Evolutionary conservation across 1,140 invertebrate genomes (phyloP), one percentile per base, ranked within the genome.

Genomic region (Aphaenogaster floridana): DNA sequence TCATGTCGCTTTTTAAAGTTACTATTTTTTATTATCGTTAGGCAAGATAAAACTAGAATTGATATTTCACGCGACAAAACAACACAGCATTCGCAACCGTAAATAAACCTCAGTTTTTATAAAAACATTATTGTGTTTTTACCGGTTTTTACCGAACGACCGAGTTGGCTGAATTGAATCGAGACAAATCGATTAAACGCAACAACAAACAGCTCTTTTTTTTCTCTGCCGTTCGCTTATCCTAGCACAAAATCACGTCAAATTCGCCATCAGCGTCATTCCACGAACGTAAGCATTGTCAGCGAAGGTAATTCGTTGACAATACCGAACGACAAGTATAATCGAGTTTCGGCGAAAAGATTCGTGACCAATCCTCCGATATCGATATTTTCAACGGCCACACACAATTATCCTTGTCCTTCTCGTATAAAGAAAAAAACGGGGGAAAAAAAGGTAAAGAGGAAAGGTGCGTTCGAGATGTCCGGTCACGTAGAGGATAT

Each of bases 401-500:
- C 28, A 28, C 28, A 28, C 28, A 81, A 84, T 61, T 84, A 76
- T 61, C 42, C 54, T 59, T 59, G 52, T 83, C 54, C 45, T 39
- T 76, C 28, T 9, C 54, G 7, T 50, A 34, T 61, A 74, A 48
- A 61, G 34, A 61, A 50, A 71, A 39, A 61, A 61, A 45, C 11
- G 42, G 17, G 13, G 11, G 15, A 13, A 45, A 59, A 34, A 72
- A 74, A 59, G 11, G 13, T n/a, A 42, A 39, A 72, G 34, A 48
- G 42, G 4, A 61, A 50, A 52, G 6, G 5, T 59, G 66, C 68
- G 42, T 61, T 84, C n/a, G 9, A 76, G 69, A 54, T 88, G 76
- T 72, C 76, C 85, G 17, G 85, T 88, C 87, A 88, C 87, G 87
- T 88, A 64, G 48, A 84, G 50, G 36, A 15, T 52, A 45, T 21